These are phyloP conservation scores for Seriola dumerili DNA, from an alignment of 2,113 vertebrate genomes.

Conservation along the genomic window DNA sequence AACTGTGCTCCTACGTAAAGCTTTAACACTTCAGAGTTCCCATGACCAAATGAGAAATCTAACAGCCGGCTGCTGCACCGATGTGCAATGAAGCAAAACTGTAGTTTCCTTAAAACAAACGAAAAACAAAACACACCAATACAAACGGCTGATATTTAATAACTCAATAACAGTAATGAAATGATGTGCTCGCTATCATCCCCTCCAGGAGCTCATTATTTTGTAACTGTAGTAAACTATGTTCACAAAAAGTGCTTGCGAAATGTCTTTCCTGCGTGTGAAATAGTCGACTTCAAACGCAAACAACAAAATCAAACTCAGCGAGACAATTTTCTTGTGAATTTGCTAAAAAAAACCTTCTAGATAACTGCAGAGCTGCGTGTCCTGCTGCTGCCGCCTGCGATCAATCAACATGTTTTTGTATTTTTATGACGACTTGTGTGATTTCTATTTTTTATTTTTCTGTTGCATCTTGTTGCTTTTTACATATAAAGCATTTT, in stretches of 20 bases:
- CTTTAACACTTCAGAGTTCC: background rate
- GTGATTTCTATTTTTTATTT: no score
- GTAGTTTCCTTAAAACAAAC: background rate
- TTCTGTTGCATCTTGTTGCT: no score
- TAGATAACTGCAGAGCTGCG: conserved; percentile 9
- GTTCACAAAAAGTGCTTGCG: background rate
- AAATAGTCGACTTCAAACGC: background rate
- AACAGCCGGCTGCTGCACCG: background rate
- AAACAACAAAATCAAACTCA: no score
- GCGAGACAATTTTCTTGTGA: no score
- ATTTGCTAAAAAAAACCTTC: background rate
- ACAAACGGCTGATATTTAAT: no score
- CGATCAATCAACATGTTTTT: background rate
- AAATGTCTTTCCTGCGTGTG: background rate
- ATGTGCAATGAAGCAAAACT: background rate
- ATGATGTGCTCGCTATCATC: background rate
- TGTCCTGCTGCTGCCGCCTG: background rate
- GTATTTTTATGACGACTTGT: no score
- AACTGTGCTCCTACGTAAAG: background rate
- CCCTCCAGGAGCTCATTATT: conserved; percentile 13
- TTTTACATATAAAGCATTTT: background rate
- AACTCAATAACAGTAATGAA: background rate
- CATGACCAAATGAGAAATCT: background rate
- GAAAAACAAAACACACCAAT: background rate
- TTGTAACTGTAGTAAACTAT: background rate